Conservation (phyloP, 2,113 vertebrate species). For the Brienomyrus brachyistius region DNA sequence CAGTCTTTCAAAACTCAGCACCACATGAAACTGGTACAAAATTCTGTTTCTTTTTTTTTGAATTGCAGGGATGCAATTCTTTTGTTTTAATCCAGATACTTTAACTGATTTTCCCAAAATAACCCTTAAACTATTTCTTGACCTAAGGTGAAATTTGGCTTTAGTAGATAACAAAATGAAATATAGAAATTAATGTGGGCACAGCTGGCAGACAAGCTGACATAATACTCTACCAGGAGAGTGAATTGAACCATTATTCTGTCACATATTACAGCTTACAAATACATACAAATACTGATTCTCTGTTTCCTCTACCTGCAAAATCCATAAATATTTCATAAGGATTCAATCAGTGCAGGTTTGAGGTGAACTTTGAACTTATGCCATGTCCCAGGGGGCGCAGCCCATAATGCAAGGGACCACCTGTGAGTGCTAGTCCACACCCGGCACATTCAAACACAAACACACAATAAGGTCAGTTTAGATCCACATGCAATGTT, state of each 20-base stretch:
- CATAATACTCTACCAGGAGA: not conserved
- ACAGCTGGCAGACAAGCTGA: not conserved
- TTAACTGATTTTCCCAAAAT: not conserved
- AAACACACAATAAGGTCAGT: not conserved
- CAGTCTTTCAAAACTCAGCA: not conserved
- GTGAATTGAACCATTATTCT: not conserved
- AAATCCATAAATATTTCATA: not conserved
- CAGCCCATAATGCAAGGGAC: not conserved
- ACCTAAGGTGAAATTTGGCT: not conserved
- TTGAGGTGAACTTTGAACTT: not conserved
- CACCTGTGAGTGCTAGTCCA: not conserved
- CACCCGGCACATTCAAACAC: not conserved
- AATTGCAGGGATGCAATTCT: not conserved
- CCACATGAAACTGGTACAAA: not conserved
- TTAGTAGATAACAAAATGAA: not conserved
- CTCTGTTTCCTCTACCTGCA: not conserved
- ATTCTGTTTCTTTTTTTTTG: not conserved
- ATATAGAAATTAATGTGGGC: not conserved
- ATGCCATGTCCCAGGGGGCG: not conserved
- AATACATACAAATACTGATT: not conserved
- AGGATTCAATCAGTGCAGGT: not conserved
- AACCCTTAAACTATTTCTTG: not conserved
- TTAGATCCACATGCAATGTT: not conserved
- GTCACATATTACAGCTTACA: not conserved
- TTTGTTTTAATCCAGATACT: not conserved